These are phyloP conservation scores for Bagarius yarrelli DNA, from an alignment of 2,113 vertebrate genomes.

Conservation along the genomic window DNA sequence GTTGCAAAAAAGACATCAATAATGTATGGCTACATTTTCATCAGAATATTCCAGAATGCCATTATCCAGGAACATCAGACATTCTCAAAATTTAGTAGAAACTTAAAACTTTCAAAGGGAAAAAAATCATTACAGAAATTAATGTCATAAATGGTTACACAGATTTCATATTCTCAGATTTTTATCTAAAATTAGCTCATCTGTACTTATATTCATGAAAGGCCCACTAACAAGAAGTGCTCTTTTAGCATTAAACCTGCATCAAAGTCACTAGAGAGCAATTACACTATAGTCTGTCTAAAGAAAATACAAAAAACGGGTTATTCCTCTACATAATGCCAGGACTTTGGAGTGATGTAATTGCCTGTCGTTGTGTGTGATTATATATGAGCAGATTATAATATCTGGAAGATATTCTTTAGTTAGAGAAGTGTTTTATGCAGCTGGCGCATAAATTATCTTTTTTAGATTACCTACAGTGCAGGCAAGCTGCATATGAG, in stretches of 20 bases:
- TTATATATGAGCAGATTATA: conserved; percentile 78
- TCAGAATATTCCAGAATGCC: background rate
- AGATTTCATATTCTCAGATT: conserved; percentile 18
- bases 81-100: conserved; percentile 11
- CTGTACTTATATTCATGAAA: conserved; percentile 38
- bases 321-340: conserved; percentile 61
- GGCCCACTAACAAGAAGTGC: conserved; percentile 69
- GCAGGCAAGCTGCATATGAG: conserved; percentile 55
- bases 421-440: conserved; percentile 68
- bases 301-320: conserved; percentile 67
- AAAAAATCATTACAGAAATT: conserved; percentile 6
- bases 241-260: conserved; percentile 69
- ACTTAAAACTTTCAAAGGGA: background rate
- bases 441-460: conserved; percentile 64
- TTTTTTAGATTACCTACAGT: conserved; percentile 69
- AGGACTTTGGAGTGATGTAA: conserved; percentile 74
- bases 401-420: conserved; percentile 69
- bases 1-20: conserved; percentile 23
- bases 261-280: conserved; percentile 77
- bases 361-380: conserved; percentile 74
- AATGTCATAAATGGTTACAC: conserved; percentile 15
- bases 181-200: conserved; percentile 29
- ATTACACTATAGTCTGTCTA: conserved; percentile 74
- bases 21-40: conserved; percentile 22
- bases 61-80: conserved; percentile 27